Conservation (phyloP, 1,140 invertebrate genomes). For the Pentalonia nigronervosa region DNA sequence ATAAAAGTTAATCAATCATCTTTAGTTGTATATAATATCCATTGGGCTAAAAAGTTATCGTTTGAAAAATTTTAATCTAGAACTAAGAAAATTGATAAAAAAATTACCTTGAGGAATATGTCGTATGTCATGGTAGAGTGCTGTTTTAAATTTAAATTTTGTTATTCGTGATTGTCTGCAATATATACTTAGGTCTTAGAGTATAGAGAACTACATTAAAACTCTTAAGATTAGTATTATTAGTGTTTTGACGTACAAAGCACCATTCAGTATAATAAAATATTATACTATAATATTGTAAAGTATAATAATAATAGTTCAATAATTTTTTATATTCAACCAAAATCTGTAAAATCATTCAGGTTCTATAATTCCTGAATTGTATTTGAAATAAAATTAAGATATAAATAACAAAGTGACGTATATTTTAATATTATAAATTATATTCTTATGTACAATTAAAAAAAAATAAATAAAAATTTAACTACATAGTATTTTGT, state of each 20-base stretch:
- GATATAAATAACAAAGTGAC: background rate
- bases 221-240: background rate
- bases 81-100: background rate
- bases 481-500: background rate
- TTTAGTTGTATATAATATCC: background rate
- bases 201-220: background rate
- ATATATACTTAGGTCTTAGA: background rate
- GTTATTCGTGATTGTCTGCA: background rate
- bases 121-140: background rate
- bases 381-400: background rate
- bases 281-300: too few relatives aligned
- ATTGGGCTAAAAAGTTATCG: background rate
- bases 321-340: background rate
- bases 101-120: background rate
- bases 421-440: background rate
- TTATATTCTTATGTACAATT: background rate
- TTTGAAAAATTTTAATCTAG: background rate
- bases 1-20: background rate
- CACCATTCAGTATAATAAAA: background rate
- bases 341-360: background rate
- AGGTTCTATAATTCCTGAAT: background rate
- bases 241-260: background rate
- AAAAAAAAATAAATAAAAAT: too few relatives aligned
- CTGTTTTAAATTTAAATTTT: conserved; percentile 16
- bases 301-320: too few relatives aligned